Percentiles rank a stretch among this genome's conserved stretches.
Conservation (phyloP, 1,140 invertebrate species). For the Brachionus koreanus region DNA sequence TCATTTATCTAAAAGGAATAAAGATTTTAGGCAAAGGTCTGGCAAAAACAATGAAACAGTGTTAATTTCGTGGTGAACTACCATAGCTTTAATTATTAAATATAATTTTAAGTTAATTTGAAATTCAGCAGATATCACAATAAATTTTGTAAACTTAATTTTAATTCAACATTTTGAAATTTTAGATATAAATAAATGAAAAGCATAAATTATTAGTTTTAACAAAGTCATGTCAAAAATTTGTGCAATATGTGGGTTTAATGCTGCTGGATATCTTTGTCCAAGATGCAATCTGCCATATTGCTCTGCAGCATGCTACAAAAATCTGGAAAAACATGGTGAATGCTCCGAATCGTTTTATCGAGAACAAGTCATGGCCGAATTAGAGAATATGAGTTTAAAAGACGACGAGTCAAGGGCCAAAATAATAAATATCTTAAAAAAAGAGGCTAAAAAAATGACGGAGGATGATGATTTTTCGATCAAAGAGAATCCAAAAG, state of each 20-base stretch:
- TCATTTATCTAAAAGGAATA: too few species aligned
- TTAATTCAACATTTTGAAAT: too few species aligned
- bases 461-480: not conserved
- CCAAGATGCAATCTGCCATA: constrained; percentile 27
- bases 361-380: constrained; percentile 22
- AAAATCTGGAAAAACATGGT: not conserved
- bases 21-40: too few species aligned
- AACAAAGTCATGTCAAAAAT: not conserved
- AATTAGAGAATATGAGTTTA: constrained; percentile 18
- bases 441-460: constrained; percentile 13
- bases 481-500: not conserved
- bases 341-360: constrained; percentile 22
- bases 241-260: constrained; percentile 1
- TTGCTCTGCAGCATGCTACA: constrained; percentile 7
- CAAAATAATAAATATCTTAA: constrained; percentile 10
- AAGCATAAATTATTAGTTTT: not conserved
- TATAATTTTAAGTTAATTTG: too few species aligned
- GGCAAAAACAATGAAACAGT: too few species aligned
- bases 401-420: not conserved
- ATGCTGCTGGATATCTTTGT: not conserved
- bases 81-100: too few species aligned
- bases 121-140: too few species aligned
- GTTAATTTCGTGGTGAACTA: too few species aligned
- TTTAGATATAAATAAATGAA: not conserved
- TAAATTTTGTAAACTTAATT: too few species aligned